These are phyloP conservation scores for Polymixis flavicincta DNA, from an alignment of 2,888 invertebrate genomes.

Conservation along the genomic window DNA sequence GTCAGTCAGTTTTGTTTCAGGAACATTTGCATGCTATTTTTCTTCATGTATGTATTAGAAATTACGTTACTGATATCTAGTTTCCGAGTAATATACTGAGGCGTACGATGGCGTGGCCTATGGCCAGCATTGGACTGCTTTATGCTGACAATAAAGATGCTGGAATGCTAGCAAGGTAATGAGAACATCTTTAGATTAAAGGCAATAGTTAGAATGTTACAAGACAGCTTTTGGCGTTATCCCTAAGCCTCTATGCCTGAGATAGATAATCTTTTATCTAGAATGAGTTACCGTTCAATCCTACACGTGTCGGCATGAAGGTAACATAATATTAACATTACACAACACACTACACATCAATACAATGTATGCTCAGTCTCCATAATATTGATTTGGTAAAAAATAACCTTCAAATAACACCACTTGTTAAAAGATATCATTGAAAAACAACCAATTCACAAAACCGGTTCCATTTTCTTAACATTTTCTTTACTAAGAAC, in stretches of 20 bases:
- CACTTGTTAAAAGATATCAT: constrained; percentile 25
- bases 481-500: constrained; percentile 49
- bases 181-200: not conserved
- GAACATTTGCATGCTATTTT: not conserved
- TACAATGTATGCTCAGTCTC: constrained; percentile 24
- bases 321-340: constrained; percentile 24
- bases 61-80: not conserved
- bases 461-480: constrained; percentile 45
- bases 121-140: no score
- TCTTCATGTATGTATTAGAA: not conserved
- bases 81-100: not conserved
- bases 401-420: constrained; percentile 35
- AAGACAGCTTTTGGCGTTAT: constrained; percentile 9
- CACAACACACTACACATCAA: constrained; percentile 14
- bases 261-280: constrained; percentile 32
- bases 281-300: constrained; percentile 34
- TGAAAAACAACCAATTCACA: constrained; percentile 43
- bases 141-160: not conserved
- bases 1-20: constrained; percentile 7
- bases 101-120: not conserved
- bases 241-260: constrained; percentile 9
- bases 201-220: not conserved
- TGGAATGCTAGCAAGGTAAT: no score
- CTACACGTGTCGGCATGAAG: constrained; percentile 24
- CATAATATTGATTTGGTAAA: constrained; percentile 35